phyloP scores from a whole-genome alignment of 2,888 invertebrate genomes.

The Orchesellides sinensis region DNA sequence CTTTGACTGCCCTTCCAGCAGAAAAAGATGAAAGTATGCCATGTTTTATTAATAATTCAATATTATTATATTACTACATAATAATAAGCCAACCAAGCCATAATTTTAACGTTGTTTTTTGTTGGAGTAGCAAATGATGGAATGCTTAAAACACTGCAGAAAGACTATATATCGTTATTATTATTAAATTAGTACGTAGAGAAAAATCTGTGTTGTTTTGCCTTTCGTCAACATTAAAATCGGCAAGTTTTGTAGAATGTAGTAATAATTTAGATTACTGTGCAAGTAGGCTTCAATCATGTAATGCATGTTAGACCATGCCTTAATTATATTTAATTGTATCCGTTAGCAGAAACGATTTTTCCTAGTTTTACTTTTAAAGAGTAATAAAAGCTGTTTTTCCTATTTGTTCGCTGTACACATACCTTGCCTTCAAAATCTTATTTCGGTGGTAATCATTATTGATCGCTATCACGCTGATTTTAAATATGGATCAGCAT shows the following conservation, averaged over 20 bases:
- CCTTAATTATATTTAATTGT: slow-evolving; percentile 45
- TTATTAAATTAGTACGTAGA: background rate
- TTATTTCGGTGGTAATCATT: too few species aligned
- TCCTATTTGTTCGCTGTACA: slow-evolving; percentile 27
- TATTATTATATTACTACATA: slow-evolving; percentile 18
- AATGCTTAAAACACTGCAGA: too few species aligned
- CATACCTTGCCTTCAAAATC: too few species aligned
- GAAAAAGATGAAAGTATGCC: slow-evolving; percentile 45
- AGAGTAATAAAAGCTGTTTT: slow-evolving; percentile 51
- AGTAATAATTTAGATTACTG: background rate
- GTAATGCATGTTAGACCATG: slow-evolving; percentile 30
- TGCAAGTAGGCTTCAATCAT: slow-evolving; percentile 45
- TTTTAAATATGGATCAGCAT: too few species aligned
- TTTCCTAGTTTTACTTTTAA: slow-evolving; percentile 43
- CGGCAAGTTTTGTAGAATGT: background rate
- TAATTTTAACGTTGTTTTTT: slow-evolving; percentile 41
- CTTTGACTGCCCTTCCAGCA: slow-evolving; percentile 41
- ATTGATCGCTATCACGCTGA: too few species aligned
- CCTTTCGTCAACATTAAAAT: background rate
- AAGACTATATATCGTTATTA: too few species aligned
- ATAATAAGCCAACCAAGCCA: slow-evolving; percentile 50
- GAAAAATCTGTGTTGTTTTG: background rate
- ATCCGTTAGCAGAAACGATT: slow-evolving; percentile 8
- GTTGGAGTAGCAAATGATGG: slow-evolving; percentile 10
- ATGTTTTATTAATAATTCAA: slow-evolving; percentile 51